Evolutionary conservation across 2,888 invertebrate species (phyloP).

Genomic region (Cartodere bifasciata): DNA sequence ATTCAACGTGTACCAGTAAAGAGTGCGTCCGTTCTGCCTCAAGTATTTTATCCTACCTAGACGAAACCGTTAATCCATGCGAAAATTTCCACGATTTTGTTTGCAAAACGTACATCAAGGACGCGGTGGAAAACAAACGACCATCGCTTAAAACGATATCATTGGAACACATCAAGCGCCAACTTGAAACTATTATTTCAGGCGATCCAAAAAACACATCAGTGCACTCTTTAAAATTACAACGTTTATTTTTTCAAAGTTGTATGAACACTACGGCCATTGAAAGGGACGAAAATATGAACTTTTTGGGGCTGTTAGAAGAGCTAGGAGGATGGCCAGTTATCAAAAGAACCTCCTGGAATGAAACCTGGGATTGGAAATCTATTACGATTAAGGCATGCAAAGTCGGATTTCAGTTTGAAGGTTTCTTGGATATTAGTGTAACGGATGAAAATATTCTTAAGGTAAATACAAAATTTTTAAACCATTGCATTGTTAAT

Average conservation of each 20-base stretch:
- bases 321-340: slow-evolving; percentile 27
- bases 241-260: slow-evolving; percentile 19
- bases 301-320: slow-evolving; percentile 18
- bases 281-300: slow-evolving; percentile 14
- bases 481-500: no score
- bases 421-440: slow-evolving; percentile 5
- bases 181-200: slow-evolving; percentile 18
- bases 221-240: slow-evolving; percentile 15
- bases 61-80: slow-evolving; percentile 54
- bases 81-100: slow-evolving; percentile 67
- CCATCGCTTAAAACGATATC: slow-evolving; percentile 10
- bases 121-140: slow-evolving; percentile 36
- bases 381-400: slow-evolving; percentile 19
- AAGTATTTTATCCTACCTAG: slow-evolving; percentile 53
- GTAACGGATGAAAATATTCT: no score
- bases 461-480: not conserved
- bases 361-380: slow-evolving; percentile 22
- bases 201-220: slow-evolving; percentile 11
- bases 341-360: slow-evolving; percentile 19
- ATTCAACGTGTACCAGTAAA: slow-evolving; percentile 37
- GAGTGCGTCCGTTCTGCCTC: slow-evolving; percentile 66
- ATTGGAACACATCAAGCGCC: slow-evolving; percentile 14
- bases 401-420: slow-evolving; percentile 17
- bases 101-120: slow-evolving; percentile 56
- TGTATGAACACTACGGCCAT: slow-evolving; percentile 19